phyloP scores from a whole-genome alignment of 2,797 vertebrate genomes.

The Coluber constrictor region DNA sequence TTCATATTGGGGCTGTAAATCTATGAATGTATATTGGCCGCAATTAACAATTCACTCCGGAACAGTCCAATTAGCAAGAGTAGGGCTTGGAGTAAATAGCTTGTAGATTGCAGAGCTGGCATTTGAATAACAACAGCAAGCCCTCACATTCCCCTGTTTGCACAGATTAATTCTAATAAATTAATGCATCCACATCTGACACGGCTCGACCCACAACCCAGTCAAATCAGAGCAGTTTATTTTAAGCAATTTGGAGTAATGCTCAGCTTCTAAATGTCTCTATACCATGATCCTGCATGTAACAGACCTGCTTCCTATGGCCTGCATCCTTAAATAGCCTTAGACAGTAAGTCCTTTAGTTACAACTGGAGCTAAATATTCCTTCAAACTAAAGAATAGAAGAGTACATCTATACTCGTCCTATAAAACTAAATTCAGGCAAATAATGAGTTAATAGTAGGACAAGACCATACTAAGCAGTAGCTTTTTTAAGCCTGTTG shows the following conservation, averaged over 20 bases:
- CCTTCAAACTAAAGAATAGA: not conserved
- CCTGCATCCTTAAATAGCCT: not conserved
- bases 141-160: not conserved
- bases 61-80: constrained; percentile 13
- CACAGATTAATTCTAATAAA: constrained; percentile 1
- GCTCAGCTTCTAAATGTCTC: not conserved
- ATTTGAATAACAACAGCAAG: constrained; percentile 20
- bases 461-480: not conserved
- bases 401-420: not conserved
- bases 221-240: not conserved
- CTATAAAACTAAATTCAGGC: not conserved
- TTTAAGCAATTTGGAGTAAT: not conserved
- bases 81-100: not conserved
- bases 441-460: not conserved
- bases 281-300: not conserved
- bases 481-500: not conserved
- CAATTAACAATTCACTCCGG: constrained; percentile 22
- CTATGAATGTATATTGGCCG: constrained; percentile 19
- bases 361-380: not conserved
- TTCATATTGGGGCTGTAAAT: constrained; percentile 27
- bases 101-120: not conserved
- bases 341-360: not conserved
- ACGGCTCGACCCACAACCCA: not conserved
- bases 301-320: not conserved
- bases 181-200: not conserved